These are phyloP conservation scores for Menura novaehollandiae DNA, from an alignment of 2,113 vertebrate genomes.

Conservation along the genomic window DNA sequence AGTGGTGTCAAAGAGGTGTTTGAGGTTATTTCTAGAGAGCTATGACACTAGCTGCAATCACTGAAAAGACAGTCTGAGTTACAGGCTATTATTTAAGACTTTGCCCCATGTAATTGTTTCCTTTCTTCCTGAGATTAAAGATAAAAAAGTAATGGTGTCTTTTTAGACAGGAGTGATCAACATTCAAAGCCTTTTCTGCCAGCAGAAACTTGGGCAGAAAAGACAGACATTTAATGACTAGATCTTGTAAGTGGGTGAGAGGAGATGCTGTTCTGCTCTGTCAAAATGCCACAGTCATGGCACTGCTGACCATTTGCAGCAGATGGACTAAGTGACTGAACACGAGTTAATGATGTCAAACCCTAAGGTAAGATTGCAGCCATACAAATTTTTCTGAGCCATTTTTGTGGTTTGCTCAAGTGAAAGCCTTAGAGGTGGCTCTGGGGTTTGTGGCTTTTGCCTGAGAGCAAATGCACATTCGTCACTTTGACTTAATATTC, in stretches of 20 bases:
- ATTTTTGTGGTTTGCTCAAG: neutral
- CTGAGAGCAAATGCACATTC: neutral
- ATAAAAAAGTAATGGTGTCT: neutral
- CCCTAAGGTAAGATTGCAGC: neutral
- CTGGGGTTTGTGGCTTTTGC: neutral
- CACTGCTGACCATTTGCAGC: neutral
- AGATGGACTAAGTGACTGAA: neutral
- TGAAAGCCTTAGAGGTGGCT: neutral
- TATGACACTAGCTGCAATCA: neutral
- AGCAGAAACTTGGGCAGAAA: neutral
- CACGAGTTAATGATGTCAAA: neutral
- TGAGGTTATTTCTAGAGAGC: neutral
- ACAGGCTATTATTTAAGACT: neutral
- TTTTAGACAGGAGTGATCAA: neutral
- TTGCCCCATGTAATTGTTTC: neutral
- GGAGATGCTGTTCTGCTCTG: neutral
- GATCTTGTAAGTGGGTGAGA: neutral
- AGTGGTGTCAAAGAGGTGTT: neutral
- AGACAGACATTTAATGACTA: neutral
- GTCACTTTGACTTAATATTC: neutral
- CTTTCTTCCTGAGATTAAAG: constrained; percentile 6
- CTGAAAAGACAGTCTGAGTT: neutral
- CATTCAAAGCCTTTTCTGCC: neutral
- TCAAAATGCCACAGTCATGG: neutral
- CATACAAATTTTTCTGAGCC: neutral